These are phyloP conservation scores for Heliornis fulica DNA, from an alignment of 2,113 vertebrate species.

Conservation along the genomic window DNA sequence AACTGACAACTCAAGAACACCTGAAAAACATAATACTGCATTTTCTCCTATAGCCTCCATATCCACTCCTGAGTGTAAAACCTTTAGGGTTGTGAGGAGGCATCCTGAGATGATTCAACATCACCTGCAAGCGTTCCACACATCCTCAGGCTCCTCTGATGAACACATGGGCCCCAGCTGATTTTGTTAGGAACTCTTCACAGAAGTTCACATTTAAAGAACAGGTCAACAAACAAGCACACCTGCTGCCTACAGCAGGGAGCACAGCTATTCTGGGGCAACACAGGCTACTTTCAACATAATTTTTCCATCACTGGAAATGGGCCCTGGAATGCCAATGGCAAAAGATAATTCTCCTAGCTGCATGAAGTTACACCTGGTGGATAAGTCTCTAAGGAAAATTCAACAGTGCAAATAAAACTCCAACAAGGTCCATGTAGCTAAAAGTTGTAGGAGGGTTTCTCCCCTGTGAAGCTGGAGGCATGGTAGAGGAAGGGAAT, in stretches of 20 bases:
- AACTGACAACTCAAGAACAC: neutral
- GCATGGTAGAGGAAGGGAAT: neutral
- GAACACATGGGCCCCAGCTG: neutral
- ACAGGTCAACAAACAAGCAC: neutral
- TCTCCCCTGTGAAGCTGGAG: neutral
- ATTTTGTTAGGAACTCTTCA: neutral
- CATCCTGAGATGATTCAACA: neutral
- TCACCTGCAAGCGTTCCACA: neutral
- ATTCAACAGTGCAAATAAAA: neutral
- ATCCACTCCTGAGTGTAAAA: neutral
- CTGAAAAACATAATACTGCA: neutral
- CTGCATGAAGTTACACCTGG: neutral
- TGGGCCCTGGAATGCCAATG: neutral
- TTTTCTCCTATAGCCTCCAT: neutral
- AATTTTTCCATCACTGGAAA: neutral
- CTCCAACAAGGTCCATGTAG: neutral
- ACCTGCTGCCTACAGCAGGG: slow-evolving; percentile 2
- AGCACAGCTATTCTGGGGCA: neutral
- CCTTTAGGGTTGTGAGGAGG: neutral
- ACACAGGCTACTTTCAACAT: neutral
- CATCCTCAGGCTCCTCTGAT: neutral
- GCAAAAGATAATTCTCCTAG: neutral
- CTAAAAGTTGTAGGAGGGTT: neutral
- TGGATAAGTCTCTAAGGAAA: neutral
- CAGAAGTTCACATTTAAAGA: neutral